Percentiles rank a stretch among this genome's conserved stretches.
These are phyloP conservation scores for Conus canariensis DNA, from an alignment of 2,888 invertebrate species.

Conservation along the genomic window DNA sequence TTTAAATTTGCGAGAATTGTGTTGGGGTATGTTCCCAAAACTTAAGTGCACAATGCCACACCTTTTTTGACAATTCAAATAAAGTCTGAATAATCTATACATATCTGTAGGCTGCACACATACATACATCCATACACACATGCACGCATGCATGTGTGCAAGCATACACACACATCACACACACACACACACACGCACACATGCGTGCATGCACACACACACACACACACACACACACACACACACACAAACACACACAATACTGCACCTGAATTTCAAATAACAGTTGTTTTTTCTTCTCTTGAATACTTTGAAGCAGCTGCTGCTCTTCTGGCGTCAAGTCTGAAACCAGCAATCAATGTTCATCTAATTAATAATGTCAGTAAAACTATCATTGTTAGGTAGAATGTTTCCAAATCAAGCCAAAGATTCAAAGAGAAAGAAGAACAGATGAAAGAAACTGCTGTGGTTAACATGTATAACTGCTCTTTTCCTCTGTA, in stretches of 20 bases:
- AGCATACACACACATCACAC: not conserved
- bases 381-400: no score
- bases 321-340: slow-evolving; percentile 91
- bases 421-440: no score
- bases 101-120: not conserved
- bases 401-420: no score
- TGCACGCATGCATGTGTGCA: no score
- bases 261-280: slow-evolving; percentile 86
- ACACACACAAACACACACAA: not conserved
- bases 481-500: no score
- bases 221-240: not conserved
- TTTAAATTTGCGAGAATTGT: no score
- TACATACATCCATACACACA: not conserved
- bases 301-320: slow-evolving; percentile 91
- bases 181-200: not conserved
- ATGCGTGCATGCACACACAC: not conserved
- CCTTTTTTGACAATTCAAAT: no score
- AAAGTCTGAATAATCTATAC: no score
- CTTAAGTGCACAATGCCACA: no score
- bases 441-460: no score
- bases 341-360: slow-evolving; percentile 57
- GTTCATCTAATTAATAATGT: not conserved
- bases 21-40: no score
- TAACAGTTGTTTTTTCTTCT: slow-evolving; percentile 93
- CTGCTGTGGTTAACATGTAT: no score